Base-by-base conservation (phyloP, 2,888 invertebrate species). In the Drosophila silvestris region DNA sequence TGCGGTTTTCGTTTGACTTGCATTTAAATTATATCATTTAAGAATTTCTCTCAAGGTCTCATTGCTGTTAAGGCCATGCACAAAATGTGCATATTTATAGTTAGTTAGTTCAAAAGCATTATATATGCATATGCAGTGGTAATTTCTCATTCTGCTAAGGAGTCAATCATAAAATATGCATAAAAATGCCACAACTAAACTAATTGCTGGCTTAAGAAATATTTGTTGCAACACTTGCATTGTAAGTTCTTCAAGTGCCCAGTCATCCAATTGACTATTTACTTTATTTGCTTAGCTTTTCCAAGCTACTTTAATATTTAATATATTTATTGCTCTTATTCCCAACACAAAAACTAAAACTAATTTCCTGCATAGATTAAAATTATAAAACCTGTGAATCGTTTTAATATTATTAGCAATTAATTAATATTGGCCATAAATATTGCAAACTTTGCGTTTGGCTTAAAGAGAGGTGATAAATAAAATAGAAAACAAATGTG, bases 21-120 rank as follows among this genome's bases (percentile, higher is more conserved):
- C 35, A 77, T 77, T 77, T 67, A 30, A 62, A 67, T 61, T 64
- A 61, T 37, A 37, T 14, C 47, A 61, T 56, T 74, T 78, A 68
- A 53, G 52, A 19, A 56, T 56, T 44, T 16, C 12, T 39, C 56
- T 62, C 53, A 77, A 64, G 70, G 63, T 39, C 66, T 12, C 39
- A 33, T 51, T 30, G 32, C 64, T 51, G 63, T 32, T 41, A 62
- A 56, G 47, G 63, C 28, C 66, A 51, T 41, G 54, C 30, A n/a
- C 22, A 65, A 62, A 60, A 53, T 70, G 35, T 44, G 19, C 22
- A 73, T 58, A 64, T 56, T 65, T 65, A 39, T 33, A 51, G 59
- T 51, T 74, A 63, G 70, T 77, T 70, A 62, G 56, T 62, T 52
- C 19, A n/a, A 33, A 33, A 35, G 28, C 33, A 54, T 54, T 53